Evolutionary conservation across 2,888 invertebrate species (phyloP), one percentile per base, ranked within the genome.

Genomic region (Dasypogon diadema): DNA sequence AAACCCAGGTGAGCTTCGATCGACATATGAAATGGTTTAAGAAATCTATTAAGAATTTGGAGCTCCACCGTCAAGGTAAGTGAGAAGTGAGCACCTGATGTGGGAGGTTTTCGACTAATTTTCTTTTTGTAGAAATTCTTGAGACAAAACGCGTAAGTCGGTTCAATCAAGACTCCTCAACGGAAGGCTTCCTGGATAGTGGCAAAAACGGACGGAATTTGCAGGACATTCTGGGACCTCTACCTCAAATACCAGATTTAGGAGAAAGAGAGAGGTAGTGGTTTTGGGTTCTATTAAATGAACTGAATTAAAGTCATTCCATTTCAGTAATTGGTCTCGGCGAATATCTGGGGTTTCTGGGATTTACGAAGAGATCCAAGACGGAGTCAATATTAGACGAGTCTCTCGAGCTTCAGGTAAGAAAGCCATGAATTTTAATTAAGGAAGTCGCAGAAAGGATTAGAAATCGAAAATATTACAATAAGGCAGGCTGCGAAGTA

Each of bases 1-100:
- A 86, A 54, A 83, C 85, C 0, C 83, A 85, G 76, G 77, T 80
- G 2, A 81, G 82, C 8, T 85, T 83, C 76, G 83, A 85, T 2
- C 82, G 81, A 0, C 87, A 86, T 76, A 86, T 86, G 85, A 85
- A 84, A 79, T 86, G 86, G 86, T 81, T 86, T 34, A 84, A 84
- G 21, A 84, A 84, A 78, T 86, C 87, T 0, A 85, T 86, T 1
- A 86, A 84, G 65, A 86, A 85, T 79, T 81, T 86, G 34, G 86
- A 86, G 77, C 63, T 84, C 10, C 83, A 86, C 79, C 81, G 87
- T 0, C 83, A 85, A 78, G 81, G 81, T 81, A 76, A 75, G 74
- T 77, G n/a, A 3, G 6, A n/a, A 30, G 8, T 30, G 3, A 30
- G 30, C 8, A 3, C 8, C 3, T 30, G 30, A 30, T 5, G 4